Evolutionary conservation across 2,797 vertebrate species (phyloP).

Genomic region (Lithobates sylvaticus): DNA sequence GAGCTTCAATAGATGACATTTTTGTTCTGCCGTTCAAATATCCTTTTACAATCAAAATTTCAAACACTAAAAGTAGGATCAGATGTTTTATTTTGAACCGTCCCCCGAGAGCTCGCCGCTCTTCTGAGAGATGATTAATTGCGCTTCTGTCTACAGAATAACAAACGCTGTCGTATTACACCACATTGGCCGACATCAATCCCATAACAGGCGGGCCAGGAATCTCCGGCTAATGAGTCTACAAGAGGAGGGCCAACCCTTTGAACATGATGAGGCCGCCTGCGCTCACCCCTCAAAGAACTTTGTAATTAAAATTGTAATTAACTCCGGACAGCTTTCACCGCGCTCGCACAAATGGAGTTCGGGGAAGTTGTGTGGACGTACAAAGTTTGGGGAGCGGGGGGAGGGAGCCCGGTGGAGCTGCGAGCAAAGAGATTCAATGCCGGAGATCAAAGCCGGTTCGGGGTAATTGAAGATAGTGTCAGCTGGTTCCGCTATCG

Average conservation of each 20-base stretch:
- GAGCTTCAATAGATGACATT: no score
- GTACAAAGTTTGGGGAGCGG: constrained; percentile 23
- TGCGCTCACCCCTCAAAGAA: constrained; percentile 31
- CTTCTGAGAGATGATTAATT: background rate
- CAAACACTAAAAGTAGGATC: no score
- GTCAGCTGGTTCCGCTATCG: background rate
- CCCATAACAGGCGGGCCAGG: constrained; percentile 7
- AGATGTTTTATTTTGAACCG: background rate
- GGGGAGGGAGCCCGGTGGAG: constrained; percentile 13
- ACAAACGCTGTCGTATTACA: background rate
- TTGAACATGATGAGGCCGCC: constrained; percentile 50
- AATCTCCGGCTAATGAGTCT: constrained; percentile 49
- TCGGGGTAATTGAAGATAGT: constrained; percentile 39
- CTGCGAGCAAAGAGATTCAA: background rate
- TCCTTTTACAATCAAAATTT: no score
- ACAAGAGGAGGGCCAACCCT: background rate
- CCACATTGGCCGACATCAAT: background rate
- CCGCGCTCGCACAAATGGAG: constrained; percentile 50
- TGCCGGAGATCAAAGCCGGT: constrained; percentile 22
- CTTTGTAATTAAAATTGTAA: constrained; percentile 61
- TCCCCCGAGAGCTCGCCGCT: background rate
- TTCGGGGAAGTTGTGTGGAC: constrained; percentile 53
- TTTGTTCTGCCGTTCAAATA: no score
- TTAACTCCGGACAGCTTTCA: constrained; percentile 52
- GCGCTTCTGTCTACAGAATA: background rate